Percentiles rank a stretch among this genome's conserved stretches.
These are phyloP conservation scores for Nezara viridula DNA, from an alignment of 2,888 invertebrate genomes.

Conservation along the genomic window DNA sequence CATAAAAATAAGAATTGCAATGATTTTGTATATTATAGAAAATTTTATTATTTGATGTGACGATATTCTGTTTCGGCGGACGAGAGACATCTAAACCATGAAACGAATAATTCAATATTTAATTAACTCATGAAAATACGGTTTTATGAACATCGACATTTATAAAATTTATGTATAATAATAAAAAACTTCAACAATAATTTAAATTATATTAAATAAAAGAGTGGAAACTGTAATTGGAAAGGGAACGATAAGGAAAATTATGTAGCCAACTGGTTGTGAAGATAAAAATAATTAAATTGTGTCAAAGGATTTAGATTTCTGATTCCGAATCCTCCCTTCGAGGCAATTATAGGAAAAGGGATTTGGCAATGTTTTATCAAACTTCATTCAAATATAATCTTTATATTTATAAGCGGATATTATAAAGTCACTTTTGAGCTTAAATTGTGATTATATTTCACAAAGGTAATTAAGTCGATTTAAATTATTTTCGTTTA, in stretches of 20 bases:
- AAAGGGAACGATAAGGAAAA: neutral
- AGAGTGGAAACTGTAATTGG: neutral
- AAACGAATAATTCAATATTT: too few species aligned
- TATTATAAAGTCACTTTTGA: slow-evolving; percentile 6
- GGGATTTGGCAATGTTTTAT: slow-evolving; percentile 45
- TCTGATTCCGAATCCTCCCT: neutral
- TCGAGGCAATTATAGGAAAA: slow-evolving; percentile 36
- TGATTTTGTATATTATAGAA: too few species aligned
- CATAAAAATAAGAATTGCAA: too few species aligned
- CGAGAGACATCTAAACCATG: too few species aligned
- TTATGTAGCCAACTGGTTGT: slow-evolving; percentile 15
- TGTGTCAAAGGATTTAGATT: slow-evolving; percentile 37
- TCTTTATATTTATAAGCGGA: slow-evolving; percentile 33
- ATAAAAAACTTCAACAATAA: too few species aligned
- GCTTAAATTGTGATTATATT: neutral
- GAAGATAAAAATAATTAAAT: slow-evolving; percentile 47
- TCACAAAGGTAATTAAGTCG: neutral
- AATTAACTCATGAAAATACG: too few species aligned
- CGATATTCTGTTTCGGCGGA: too few species aligned
- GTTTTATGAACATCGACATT: too few species aligned
- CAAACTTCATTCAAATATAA: neutral
- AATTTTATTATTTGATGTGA: too few species aligned
- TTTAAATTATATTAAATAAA: neutral
- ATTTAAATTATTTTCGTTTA: neutral
- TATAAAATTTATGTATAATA: too few species aligned